phyloP scores from a whole-genome alignment of 2,888 invertebrate genomes.

The Parasteatoda lunata region DNA sequence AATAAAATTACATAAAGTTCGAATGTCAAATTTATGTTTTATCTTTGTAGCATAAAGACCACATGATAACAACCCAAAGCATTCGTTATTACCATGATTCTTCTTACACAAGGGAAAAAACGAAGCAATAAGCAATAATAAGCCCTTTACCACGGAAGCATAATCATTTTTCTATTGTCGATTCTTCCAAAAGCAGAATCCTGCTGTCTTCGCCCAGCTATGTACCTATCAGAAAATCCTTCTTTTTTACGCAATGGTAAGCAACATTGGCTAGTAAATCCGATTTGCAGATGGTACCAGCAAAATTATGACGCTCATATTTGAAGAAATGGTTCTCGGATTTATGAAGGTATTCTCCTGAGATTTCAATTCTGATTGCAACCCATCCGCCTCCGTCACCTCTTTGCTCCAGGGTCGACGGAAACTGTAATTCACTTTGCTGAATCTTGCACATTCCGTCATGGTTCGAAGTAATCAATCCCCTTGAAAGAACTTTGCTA shows the following conservation, averaged over 20 bases:
- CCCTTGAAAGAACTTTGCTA: constrained; percentile 27
- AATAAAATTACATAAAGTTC: no score
- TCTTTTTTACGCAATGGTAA: not conserved
- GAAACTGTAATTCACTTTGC: constrained; percentile 54
- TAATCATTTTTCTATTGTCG: no score
- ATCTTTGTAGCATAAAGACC: no score
- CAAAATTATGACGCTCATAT: constrained; percentile 37
- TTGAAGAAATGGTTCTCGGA: constrained; percentile 47
- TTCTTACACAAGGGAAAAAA: no score
- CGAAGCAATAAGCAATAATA: no score
- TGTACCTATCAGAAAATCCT: not conserved
- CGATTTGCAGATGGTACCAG: constrained; percentile 37
- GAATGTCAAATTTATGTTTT: no score
- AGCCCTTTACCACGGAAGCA: no score
- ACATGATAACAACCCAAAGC: no score
- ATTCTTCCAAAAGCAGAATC: no score
- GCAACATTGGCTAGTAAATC: constrained; percentile 8
- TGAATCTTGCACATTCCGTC: not conserved
- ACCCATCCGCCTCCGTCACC: constrained; percentile 13
- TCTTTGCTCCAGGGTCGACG: not conserved
- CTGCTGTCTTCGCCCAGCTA: no score
- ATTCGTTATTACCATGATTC: no score
- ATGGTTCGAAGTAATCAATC: constrained; percentile 47
- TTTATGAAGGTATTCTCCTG: constrained; percentile 30
- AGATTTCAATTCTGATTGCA: constrained; percentile 46